Conservation (phyloP, 1,140 invertebrate genomes). For the Drosophila lacertosa region DNA sequence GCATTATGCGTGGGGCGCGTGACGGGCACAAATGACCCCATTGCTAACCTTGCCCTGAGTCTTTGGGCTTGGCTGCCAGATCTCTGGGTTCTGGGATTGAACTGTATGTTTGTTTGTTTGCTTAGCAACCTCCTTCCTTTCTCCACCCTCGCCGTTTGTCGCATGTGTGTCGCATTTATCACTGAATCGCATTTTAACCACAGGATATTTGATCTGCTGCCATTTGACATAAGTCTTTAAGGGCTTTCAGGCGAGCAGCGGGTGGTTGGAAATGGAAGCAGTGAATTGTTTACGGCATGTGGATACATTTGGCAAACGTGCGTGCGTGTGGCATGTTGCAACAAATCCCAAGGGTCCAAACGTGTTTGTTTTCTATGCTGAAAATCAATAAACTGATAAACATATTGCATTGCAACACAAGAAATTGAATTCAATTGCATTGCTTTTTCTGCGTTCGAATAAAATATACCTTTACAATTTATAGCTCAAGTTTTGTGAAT, state of each 20-base stretch:
- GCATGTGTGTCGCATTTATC: constrained; percentile 76
- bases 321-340: constrained; percentile 35
- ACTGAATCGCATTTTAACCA: constrained; percentile 79
- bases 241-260: not conserved
- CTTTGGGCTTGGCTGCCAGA: not conserved
- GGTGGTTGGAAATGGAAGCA: no score
- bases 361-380: constrained; percentile 48
- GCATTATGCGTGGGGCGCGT: constrained; percentile 47
- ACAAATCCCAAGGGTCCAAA: constrained; percentile 11
- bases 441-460: constrained; percentile 13
- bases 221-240: constrained; percentile 75
- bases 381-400: constrained; percentile 81
- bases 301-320: constrained; percentile 55
- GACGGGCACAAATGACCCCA: constrained; percentile 49
- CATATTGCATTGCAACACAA: constrained; percentile 60
- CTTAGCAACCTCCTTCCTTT: not conserved
- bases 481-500: constrained; percentile 29
- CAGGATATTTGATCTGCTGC: constrained; percentile 81
- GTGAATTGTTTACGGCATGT: constrained; percentile 23
- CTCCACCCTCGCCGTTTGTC: not conserved
- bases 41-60: constrained; percentile 27
- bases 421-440: constrained; percentile 57
- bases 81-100: not conserved
- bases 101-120: constrained; percentile 39
- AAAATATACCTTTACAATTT: constrained; percentile 54